Evolutionary conservation across 2,797 vertebrate species (phyloP), one percentile per base, ranked within the genome.

Genomic region (Gymnothorax reevesii): DNA sequence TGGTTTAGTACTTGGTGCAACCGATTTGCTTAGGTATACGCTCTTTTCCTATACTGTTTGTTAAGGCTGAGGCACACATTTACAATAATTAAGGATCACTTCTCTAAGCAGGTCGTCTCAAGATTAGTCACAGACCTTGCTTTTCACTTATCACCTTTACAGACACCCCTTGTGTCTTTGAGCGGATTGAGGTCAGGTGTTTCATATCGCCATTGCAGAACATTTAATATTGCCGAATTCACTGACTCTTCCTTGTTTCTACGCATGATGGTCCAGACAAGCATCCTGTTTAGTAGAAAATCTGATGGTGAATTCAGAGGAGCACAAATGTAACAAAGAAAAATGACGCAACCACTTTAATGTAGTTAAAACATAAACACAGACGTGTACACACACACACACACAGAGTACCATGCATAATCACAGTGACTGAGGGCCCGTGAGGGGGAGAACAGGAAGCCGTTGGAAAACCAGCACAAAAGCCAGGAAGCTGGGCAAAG

Each of bases 401-500:
- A 69, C 64, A 69, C 64, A 69, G 1, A 8, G 59, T 15, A 82
- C 15, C 85, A 80, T 42, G 42, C 4, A 62, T 17, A 62, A 75
- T 55, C 52, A 82, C 12, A 55, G 17, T 57, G 22, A 84, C 25
- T 10, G 22, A 73, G 60, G 42, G 8, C 6, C 25, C 8, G 22
- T 12, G 13, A 84, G 25, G 54, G 22, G 42, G n/a, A 55, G 64
- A 71, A 73, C 60, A 71, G 84, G 52, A 55, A 71, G 49, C 64
- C 55, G 33, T 80, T 52, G 54, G 25, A 55, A 25, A 85, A 57
- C 33, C 64, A 73, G 55, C 52, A 83, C 60, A 64, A 64, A 85
- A 85, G 60, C 83, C 55, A 85, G 55, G 84, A 69, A 85, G 84
- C 25, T 77, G 71, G 42, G n/a, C 69, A 77, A 52, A 85, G 69